Conservation (phyloP, 2,797 vertebrate genomes). For the Fundulus diaphanus region DNA sequence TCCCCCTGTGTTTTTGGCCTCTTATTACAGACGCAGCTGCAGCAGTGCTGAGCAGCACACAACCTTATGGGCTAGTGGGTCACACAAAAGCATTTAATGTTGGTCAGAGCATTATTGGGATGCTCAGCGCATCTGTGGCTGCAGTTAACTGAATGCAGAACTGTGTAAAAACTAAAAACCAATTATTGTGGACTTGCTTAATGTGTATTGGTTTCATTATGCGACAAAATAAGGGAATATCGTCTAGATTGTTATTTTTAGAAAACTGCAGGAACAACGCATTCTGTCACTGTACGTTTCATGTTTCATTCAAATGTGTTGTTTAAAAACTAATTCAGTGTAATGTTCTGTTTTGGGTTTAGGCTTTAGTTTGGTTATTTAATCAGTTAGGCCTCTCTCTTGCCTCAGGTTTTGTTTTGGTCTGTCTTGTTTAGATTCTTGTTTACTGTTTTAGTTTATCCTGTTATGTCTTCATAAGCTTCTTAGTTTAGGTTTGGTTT, state of each 20-base stretch:
- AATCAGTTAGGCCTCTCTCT: no score
- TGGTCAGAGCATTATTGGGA: constrained; percentile 5
- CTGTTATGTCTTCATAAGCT: no score
- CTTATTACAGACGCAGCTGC: constrained; percentile 62
- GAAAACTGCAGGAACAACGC: background rate
- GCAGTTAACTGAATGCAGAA: background rate
- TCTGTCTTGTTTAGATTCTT: no score
- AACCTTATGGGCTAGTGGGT: constrained; percentile 12
- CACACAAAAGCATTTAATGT: constrained; percentile 16
- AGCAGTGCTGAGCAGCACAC: constrained; percentile 21
- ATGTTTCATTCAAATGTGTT: no score
- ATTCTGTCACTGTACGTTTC: background rate
- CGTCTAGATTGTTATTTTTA: background rate
- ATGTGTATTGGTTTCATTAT: background rate
- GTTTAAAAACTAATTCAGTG: no score
- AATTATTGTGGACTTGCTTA: background rate
- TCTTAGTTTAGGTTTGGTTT: no score
- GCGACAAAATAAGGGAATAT: background rate
- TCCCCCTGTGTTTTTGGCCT: constrained; percentile 20
- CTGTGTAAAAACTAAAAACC: background rate
- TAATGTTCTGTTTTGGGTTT: no score
- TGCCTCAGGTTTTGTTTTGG: no score
- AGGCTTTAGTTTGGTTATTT: no score
- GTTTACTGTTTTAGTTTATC: no score
- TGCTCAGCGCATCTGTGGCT: constrained; percentile 11